A percentile compares a stretch with the other conserved stretches of the same genome.
These are phyloP conservation scores for Holothuria glaberrima DNA, from an alignment of 35 echinoderm and acorn worm genomes.

Conservation along the genomic window DNA sequence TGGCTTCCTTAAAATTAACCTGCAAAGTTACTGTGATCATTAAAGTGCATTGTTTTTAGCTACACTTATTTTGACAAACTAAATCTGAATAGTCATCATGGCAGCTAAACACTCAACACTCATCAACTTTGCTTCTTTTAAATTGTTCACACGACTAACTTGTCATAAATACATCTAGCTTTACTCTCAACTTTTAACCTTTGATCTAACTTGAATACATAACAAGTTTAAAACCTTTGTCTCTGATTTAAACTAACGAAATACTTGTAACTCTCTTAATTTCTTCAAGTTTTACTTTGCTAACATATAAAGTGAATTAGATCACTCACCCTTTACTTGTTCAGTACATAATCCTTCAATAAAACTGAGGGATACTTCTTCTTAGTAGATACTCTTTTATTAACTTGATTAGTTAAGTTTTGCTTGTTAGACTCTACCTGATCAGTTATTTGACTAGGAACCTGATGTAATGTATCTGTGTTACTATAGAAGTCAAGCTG, in stretches of 20 bases:
- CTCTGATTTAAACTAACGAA: neutral
- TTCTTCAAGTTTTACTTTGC: neutral
- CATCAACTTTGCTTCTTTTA: neutral
- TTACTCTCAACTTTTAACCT: neutral
- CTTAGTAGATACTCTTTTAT: slow-evolving; percentile 48
- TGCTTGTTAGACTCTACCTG: neutral
- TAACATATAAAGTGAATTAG: neutral
- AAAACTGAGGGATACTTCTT: slow-evolving; percentile 20
- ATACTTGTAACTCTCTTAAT: neutral
- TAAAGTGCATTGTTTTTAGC: neutral
- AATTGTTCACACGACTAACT: neutral
- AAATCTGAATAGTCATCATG: neutral
- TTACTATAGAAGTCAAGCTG: no score
- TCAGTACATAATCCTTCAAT: slow-evolving; percentile 61
- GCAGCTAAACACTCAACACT: neutral
- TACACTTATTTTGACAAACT: neutral
- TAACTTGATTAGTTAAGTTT: neutral
- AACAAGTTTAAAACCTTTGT: neutral
- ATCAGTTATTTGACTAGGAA: neutral
- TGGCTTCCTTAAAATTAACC: neutral
- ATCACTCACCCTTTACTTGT: slow-evolving; percentile 20
- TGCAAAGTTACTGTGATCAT: neutral
- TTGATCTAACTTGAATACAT: neutral
- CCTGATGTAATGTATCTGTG: neutral
- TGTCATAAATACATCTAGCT: neutral